phyloP scores from a whole-genome alignment of 2,113 vertebrate genomes.

The Toxostoma redivivum region DNA sequence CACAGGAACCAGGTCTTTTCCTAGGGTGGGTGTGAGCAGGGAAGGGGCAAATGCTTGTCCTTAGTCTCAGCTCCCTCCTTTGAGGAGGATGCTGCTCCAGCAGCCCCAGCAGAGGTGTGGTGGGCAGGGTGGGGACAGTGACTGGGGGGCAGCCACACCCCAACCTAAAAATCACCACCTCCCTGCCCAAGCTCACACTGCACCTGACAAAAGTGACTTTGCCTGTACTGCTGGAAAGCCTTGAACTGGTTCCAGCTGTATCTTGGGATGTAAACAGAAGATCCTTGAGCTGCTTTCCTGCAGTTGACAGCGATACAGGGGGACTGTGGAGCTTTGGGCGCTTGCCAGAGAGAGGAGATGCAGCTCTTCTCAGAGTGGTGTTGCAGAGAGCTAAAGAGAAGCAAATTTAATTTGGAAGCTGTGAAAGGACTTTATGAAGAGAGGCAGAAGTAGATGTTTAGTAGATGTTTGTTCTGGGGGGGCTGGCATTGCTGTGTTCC shows the following conservation, averaged over 20 bases:
- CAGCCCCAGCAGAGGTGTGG: background rate
- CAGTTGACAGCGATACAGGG: background rate
- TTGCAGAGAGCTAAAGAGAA: background rate
- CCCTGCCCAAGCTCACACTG: background rate
- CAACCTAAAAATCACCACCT: background rate
- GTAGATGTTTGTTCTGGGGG: background rate
- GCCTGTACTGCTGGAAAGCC: background rate
- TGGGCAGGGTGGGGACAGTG: background rate
- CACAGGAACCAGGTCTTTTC: background rate
- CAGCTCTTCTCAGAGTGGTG: background rate
- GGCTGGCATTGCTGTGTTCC: background rate
- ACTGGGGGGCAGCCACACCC: accelerated
- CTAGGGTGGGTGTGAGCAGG: background rate
- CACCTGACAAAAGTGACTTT: background rate
- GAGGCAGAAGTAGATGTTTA: background rate
- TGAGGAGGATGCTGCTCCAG: background rate
- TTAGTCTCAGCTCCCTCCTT: background rate
- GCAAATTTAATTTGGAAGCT: background rate
- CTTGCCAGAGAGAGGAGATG: background rate
- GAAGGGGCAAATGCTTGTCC: background rate
- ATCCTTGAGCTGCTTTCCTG: background rate
- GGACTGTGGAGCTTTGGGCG: background rate
- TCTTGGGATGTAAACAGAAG: background rate
- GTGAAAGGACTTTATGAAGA: background rate
- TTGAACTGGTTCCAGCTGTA: background rate